Conservation (phyloP, 30 jellyfish, hydroid and myxozoan genomes). For the Cassiopea xamachana region DNA sequence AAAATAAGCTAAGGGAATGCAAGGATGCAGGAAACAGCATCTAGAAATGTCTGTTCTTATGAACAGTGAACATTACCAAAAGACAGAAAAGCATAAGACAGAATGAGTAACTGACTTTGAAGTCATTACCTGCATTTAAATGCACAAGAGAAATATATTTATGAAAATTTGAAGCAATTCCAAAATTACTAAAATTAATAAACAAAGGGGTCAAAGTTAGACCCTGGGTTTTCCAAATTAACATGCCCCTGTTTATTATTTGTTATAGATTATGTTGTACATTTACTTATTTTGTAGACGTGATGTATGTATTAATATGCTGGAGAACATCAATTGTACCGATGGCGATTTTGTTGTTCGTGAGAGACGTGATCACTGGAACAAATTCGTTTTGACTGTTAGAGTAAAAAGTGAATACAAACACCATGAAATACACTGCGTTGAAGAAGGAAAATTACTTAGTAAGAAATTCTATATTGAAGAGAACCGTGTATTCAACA, state of each 20-base stretch:
- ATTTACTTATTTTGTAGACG: not conserved
- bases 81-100: too few relatives aligned
- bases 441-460: not conserved
- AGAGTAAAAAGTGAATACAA: constrained; percentile 21
- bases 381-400: constrained; percentile 55
- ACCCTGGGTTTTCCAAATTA: not conserved
- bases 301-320: not conserved
- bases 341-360: constrained; percentile 84
- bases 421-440: constrained; percentile 30
- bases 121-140: too few relatives aligned
- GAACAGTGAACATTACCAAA: too few relatives aligned
- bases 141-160: too few relatives aligned
- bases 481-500: not conserved
- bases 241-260: not conserved
- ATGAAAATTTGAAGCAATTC: too few relatives aligned
- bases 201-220: too few relatives aligned
- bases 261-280: too few relatives aligned
- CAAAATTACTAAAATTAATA: too few relatives aligned
- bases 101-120: too few relatives aligned
- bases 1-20: too few relatives aligned
- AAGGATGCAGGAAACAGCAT: too few relatives aligned
- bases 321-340: constrained; percentile 11
- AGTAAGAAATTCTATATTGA: not conserved
- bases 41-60: too few relatives aligned
- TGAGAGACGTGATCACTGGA: constrained; percentile 53